Evolutionary conservation across 2,888 invertebrate genomes (phyloP).

Genomic region (Drosophila bunnanda): DNA sequence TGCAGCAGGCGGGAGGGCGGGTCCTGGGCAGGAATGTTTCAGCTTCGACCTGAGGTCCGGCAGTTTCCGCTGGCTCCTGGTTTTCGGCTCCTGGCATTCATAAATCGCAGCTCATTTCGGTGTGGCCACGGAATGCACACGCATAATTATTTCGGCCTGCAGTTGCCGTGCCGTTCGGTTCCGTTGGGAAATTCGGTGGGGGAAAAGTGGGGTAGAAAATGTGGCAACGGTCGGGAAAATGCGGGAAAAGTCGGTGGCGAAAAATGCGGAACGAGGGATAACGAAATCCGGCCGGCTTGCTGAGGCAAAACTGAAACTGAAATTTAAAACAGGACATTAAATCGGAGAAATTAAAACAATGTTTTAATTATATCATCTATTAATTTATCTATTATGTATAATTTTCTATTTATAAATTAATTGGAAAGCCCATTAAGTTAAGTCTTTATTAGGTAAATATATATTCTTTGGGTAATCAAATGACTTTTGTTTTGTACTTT

Average conservation of each 20-base stretch:
- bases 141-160: constrained; percentile 79
- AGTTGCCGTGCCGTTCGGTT: constrained; percentile 36
- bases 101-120: constrained; percentile 79
- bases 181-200: constrained; percentile 18
- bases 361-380: background rate
- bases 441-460: background rate
- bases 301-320: background rate
- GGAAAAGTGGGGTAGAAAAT: constrained; percentile 6
- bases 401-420: background rate
- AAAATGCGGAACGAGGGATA: background rate
- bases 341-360: background rate
- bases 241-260: background rate
- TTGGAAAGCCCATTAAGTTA: background rate
- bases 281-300: background rate
- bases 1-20: background rate
- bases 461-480: constrained; percentile 1
- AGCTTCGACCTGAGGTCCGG: constrained; percentile 41
- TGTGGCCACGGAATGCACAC: constrained; percentile 81
- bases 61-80: constrained; percentile 27
- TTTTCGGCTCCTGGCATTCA: constrained; percentile 64
- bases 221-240: constrained; percentile 1
- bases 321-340: constrained; percentile 2
- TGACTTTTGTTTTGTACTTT: background rate
- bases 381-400: background rate
- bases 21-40: constrained; percentile 30